Evolutionary conservation across 2,888 invertebrate genomes (phyloP).

Genomic region (Drosophila putrida): DNA sequence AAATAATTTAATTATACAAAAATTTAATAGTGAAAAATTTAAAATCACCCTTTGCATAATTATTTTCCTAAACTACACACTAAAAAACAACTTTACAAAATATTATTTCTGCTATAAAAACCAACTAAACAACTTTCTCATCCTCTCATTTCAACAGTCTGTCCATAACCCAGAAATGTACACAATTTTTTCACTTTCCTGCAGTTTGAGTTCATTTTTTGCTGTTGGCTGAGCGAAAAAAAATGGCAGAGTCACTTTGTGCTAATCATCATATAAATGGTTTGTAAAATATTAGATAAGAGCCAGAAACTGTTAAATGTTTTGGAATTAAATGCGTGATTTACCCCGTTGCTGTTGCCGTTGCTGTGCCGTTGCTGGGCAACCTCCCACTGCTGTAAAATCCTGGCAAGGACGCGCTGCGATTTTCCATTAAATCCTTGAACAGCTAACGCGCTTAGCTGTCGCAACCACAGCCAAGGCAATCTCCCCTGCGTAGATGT

Average conservation of each 20-base stretch:
- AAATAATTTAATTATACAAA: too few relatives aligned
- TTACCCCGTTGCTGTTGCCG: slow-evolving; percentile 74
- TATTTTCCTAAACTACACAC: too few relatives aligned
- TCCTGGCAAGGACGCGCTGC: slow-evolving; percentile 47
- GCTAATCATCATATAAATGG: slow-evolving; percentile 85
- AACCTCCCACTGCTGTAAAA: background rate
- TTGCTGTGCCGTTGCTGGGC: slow-evolving; percentile 26
- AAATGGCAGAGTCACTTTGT: slow-evolving; percentile 66
- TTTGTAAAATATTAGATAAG: slow-evolving; percentile 84
- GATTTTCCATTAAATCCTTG: slow-evolving; percentile 80
- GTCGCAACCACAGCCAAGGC: slow-evolving; percentile 45
- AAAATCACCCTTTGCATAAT: too few relatives aligned
- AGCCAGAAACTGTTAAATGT: slow-evolving; percentile 81
- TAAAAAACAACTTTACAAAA: background rate
- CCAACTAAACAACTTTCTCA: background rate
- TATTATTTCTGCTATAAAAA: background rate
- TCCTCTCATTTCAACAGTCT: slow-evolving; percentile 5
- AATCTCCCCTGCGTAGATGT: slow-evolving; percentile 12
- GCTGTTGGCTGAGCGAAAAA: slow-evolving; percentile 10
- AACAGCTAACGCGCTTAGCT: slow-evolving; percentile 79
- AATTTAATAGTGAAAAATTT: too few relatives aligned
- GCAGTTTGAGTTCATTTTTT: slow-evolving; percentile 2
- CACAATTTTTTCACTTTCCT: slow-evolving; percentile 13
- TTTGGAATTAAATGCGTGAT: slow-evolving; percentile 83
- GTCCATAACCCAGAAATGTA: slow-evolving; percentile 4